A percentile compares a stretch with the other conserved stretches of the same genome.
These are phyloP conservation scores for Chymomyza procnemis DNA, from an alignment of 2,888 invertebrate genomes.

Conservation along the genomic window DNA sequence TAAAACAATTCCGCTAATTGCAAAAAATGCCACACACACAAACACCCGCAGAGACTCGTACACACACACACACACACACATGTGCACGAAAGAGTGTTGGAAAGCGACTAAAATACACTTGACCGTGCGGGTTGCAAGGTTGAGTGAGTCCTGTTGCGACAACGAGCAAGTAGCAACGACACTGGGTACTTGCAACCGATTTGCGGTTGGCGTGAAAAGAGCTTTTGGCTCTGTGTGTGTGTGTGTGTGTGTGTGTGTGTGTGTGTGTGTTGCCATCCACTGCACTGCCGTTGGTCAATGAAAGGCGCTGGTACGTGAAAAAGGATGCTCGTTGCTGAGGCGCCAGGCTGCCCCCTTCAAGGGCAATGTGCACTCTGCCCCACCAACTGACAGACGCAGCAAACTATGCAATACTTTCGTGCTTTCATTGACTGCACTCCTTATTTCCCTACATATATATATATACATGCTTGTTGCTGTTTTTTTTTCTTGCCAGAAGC, in stretches of 20 bases:
- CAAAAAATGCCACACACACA: conserved; percentile 45
- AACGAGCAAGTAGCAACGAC: neutral
- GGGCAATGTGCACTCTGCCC: neutral
- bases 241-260: too few species aligned
- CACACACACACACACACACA: neutral
- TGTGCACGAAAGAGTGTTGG: neutral
- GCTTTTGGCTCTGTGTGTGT: neutral
- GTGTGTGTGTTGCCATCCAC: neutral
- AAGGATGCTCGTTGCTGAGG: neutral
- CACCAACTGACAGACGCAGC: conserved; percentile 21
- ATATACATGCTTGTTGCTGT: too few species aligned
- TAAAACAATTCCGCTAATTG: conserved; percentile 70
- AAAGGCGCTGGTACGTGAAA: neutral
- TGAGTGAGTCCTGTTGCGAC: conserved; percentile 6
- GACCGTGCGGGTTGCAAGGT: neutral
- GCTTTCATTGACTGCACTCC: conserved; percentile 5
- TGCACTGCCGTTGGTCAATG: neutral
- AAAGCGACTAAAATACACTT: neutral
- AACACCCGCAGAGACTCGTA: neutral
- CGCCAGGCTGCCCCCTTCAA: neutral
- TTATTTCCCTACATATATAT: too few species aligned
- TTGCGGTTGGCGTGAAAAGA: conserved; percentile 28
- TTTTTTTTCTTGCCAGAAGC: neutral
- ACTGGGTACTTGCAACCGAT: conserved; percentile 41
- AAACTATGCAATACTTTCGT: conserved; percentile 32